These are phyloP conservation scores for Tupaia chinensis DNA, from an alignment of 2,113 vertebrate species.

Conservation along the genomic window DNA sequence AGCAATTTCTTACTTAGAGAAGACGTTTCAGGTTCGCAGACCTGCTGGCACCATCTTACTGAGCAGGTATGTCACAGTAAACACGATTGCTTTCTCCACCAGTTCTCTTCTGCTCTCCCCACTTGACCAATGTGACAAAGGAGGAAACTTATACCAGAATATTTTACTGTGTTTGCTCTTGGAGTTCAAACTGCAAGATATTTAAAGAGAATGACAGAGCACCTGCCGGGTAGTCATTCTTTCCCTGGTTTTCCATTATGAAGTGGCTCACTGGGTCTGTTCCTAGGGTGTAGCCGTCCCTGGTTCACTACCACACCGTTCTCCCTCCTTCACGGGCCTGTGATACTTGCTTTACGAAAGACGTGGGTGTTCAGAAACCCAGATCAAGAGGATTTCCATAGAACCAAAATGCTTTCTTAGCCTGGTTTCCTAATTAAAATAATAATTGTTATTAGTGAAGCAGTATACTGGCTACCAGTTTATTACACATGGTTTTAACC, in stretches of 20 bases:
- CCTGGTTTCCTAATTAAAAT: not conserved
- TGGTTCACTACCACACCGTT: not conserved
- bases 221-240: not conserved
- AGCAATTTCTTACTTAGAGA: constrained; percentile 96
- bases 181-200: not conserved
- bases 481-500: not conserved
- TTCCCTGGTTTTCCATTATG: not conserved
- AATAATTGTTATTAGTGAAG: not conserved
- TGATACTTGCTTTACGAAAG: not conserved
- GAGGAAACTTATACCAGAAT: not conserved
- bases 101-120: not conserved
- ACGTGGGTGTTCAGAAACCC: not conserved
- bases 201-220: constrained; percentile 6
- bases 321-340: not conserved
- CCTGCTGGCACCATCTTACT: constrained; percentile 92
- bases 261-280: not conserved
- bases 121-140: not conserved
- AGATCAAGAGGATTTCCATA: constrained; percentile 3
- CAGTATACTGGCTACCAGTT: not conserved
- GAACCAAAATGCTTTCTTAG: constrained; percentile 42
- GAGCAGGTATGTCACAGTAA: constrained; percentile 91
- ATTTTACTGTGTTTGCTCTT: not conserved
- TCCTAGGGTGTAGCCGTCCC: not conserved
- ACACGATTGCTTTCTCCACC: not conserved
- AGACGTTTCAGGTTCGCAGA: constrained; percentile 93